Conservation (phyloP, 2,797 vertebrate genomes). For the Parauchenoglanis punctatus region DNA sequence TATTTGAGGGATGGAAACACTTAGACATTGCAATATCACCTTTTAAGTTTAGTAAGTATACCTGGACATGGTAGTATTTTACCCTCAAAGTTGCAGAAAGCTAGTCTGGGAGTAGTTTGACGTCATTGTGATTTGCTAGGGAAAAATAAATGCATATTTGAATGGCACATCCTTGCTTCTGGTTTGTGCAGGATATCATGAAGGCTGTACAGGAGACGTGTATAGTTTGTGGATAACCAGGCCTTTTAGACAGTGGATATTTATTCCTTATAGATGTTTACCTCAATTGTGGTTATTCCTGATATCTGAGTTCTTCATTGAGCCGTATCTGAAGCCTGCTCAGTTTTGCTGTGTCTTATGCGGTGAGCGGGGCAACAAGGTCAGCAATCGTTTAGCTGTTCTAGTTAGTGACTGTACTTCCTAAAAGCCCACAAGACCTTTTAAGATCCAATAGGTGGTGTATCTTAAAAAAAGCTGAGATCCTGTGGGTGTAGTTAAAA, state of each 20-base stretch:
- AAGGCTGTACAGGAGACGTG: not conserved
- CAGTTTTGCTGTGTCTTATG: not conserved
- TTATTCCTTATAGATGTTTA: not conserved
- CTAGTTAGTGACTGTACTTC: not conserved
- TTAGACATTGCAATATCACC: not conserved
- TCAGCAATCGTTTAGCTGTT: not conserved
- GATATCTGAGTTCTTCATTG: not conserved
- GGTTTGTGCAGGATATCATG: not conserved
- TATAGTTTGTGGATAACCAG: not conserved
- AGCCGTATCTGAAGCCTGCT: not conserved
- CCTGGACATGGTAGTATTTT: not conserved
- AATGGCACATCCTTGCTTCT: not conserved
- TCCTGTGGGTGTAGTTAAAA: slow-evolving; percentile 49
- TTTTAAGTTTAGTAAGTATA: not conserved
- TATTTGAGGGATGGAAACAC: not conserved
- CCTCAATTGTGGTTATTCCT: not conserved
- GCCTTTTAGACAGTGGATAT: not conserved
- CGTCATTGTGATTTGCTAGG: slow-evolving; percentile 12
- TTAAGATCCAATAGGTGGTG: slow-evolving; percentile 27
- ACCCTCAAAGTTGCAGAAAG: not conserved
- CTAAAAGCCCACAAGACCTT: slow-evolving; percentile 24
- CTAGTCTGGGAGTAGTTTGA: not conserved
- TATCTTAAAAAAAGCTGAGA: slow-evolving; percentile 51
- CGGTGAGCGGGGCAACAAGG: not conserved
- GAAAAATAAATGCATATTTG: not conserved